Conservation (phyloP, 1,140 invertebrate species). For the Saxidomus purpurata region DNA sequence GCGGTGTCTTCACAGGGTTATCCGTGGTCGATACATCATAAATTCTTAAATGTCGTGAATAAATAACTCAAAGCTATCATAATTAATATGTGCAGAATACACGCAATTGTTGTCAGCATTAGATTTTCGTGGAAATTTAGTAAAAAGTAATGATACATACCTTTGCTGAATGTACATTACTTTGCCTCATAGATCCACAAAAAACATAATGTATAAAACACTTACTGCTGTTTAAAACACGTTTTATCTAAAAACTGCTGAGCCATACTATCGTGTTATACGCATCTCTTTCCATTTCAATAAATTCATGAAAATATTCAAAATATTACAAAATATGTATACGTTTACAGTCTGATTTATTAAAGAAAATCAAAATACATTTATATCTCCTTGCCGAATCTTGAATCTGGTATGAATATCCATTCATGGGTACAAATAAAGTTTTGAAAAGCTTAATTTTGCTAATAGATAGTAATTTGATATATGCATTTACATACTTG, state of each 20-base stretch:
- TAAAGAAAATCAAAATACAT: not conserved
- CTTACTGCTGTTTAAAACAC: no score
- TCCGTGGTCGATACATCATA: not conserved
- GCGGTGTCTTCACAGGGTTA: not conserved
- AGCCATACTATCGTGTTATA: no score
- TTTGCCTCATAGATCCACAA: no score
- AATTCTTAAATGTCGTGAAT: not conserved
- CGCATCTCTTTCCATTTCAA: not conserved
- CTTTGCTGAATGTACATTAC: no score
- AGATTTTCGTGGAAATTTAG: no score
- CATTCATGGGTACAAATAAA: not conserved
- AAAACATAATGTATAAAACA: no score
- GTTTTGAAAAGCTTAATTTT: constrained; percentile 8
- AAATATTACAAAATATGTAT: not conserved
- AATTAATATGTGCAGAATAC: not conserved
- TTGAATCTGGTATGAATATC: not conserved
- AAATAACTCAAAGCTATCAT: constrained; percentile 24
- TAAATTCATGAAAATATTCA: not conserved
- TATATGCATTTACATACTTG: not conserved
- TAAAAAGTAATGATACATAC: no score
- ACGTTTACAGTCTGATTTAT: not conserved
- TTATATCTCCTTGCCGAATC: not conserved
- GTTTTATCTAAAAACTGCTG: not conserved
- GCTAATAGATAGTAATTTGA: not conserved
- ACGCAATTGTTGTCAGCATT: not conserved